phyloP scores from a whole-genome alignment of 2,113 vertebrate species.

The Myodes glareolus region DNA sequence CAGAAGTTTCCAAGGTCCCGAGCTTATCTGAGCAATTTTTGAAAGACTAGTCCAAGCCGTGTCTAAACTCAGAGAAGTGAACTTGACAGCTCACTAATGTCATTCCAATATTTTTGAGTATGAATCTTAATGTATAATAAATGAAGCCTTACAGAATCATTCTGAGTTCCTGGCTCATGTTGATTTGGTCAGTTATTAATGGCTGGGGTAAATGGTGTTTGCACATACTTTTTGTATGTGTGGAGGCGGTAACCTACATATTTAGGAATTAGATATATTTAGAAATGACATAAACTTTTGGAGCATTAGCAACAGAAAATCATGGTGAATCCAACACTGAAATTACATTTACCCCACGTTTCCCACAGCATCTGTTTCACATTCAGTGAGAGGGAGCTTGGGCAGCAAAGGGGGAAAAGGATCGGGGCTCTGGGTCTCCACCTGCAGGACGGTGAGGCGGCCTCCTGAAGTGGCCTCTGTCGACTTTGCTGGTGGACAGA shows the following conservation, averaged over 20 bases:
- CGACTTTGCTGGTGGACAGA: background rate
- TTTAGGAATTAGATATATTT: conserved; percentile 8
- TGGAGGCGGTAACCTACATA: background rate
- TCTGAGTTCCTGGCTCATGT: background rate
- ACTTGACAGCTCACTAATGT: background rate
- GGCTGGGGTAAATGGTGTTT: background rate
- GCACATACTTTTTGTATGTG: background rate
- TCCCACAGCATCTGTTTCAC: conserved; percentile 22
- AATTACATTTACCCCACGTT: conserved; percentile 52
- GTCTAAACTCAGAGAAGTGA: background rate
- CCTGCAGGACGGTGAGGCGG: rapidly evolving
- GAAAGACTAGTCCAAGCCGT: background rate
- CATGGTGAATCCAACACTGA: background rate
- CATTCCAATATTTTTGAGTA: background rate
- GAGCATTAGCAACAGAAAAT: background rate
- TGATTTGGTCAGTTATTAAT: background rate
- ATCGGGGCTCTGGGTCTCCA: background rate
- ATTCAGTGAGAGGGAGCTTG: background rate
- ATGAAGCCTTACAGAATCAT: background rate
- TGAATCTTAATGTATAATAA: background rate
- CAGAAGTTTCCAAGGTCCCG: background rate
- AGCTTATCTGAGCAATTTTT: background rate
- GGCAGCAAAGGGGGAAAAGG: rapidly evolving
- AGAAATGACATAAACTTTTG: conserved; percentile 41
- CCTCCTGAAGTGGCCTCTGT: rapidly evolving